These are phyloP conservation scores for Phyllopteryx taeniolatus DNA, from an alignment of 2,113 vertebrate species.

Conservation along the genomic window DNA sequence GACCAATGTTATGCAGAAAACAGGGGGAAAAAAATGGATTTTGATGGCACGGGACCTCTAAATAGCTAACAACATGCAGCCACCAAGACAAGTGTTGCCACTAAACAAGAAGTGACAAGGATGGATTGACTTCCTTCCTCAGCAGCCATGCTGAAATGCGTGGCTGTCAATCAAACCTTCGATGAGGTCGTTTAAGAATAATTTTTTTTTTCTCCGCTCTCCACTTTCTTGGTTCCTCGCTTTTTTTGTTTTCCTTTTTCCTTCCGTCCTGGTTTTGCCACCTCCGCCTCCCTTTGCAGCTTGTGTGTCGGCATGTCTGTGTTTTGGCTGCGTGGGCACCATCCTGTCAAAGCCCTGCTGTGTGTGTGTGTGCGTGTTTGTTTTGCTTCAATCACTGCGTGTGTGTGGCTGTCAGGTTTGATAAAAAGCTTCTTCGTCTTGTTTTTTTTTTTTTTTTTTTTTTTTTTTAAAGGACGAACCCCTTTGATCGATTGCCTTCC, in stretches of 20 bases:
- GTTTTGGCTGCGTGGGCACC: conserved; percentile 63
- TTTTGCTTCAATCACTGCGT: conserved; percentile 13
- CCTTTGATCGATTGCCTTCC: conserved; percentile 47
- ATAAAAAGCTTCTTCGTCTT: conserved; percentile 9
- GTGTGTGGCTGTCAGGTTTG: conserved; percentile 13
- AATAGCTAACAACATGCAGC: not conserved
- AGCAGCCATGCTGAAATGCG: not conserved
- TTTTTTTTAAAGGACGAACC: conserved; percentile 31
- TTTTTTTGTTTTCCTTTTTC: not conserved
- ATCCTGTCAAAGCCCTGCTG: conserved; percentile 63
- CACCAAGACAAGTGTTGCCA: not conserved
- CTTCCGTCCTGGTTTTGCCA: conserved; percentile 21
- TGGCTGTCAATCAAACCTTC: not conserved
- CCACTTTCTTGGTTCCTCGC: not conserved
- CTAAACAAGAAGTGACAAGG: conserved; percentile 2
- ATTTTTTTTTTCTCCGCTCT: not conserved
- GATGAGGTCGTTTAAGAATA: not conserved
- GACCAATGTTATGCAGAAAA: no score
- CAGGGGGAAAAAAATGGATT: no score
- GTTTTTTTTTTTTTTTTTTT: not conserved
- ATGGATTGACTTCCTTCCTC: not conserved
- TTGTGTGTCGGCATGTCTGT: conserved; percentile 64
- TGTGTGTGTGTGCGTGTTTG: conserved; percentile 25
- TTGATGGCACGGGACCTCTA: no score
- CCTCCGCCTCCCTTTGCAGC: conserved; percentile 48